Evolutionary conservation across 1,140 invertebrate species (phyloP).

Genomic region (Philopotamus ludificatus): DNA sequence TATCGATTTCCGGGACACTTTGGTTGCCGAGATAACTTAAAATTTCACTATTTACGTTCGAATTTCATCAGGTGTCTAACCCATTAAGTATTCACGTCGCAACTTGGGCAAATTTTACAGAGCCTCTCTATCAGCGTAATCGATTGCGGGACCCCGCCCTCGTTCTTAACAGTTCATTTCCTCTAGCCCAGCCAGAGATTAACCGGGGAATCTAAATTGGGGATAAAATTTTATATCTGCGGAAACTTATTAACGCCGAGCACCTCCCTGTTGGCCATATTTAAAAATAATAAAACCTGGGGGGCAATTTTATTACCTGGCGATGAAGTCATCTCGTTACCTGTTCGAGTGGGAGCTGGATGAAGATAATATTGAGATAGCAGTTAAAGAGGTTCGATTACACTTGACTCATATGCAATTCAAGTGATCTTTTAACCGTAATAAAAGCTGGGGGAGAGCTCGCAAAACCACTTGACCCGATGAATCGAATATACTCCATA

Average conservation of each 20-base stretch:
- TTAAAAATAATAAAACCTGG: too few relatives aligned
- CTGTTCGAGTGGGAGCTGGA: background rate
- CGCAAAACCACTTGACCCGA: constrained; percentile 1
- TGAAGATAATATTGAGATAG: background rate
- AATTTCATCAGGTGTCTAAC: constrained; percentile 16
- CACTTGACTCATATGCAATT: constrained; percentile 4
- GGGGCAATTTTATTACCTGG: too few relatives aligned
- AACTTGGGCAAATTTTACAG: constrained; percentile 12
- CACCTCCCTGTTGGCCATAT: too few relatives aligned
- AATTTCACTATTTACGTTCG: background rate
- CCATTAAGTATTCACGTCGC: constrained; percentile 14
- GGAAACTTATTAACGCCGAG: constrained; percentile 11
- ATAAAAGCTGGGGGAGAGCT: background rate
- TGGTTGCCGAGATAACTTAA: too few relatives aligned
- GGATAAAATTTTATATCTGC: constrained; percentile 27
- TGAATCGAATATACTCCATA: too few relatives aligned
- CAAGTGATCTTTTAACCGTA: background rate
- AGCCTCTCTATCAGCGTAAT: constrained; percentile 7
- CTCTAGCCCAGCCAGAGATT: constrained; percentile 11
- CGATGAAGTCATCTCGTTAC: too few relatives aligned
- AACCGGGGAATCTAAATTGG: constrained; percentile 25
- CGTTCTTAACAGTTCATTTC: constrained; percentile 28
- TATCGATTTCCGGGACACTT: too few relatives aligned
- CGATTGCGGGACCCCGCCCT: constrained; percentile 6
- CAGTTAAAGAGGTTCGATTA: background rate